phyloP scores from a whole-genome alignment of 2,113 vertebrate genomes.

The Chionodraco myersi region DNA sequence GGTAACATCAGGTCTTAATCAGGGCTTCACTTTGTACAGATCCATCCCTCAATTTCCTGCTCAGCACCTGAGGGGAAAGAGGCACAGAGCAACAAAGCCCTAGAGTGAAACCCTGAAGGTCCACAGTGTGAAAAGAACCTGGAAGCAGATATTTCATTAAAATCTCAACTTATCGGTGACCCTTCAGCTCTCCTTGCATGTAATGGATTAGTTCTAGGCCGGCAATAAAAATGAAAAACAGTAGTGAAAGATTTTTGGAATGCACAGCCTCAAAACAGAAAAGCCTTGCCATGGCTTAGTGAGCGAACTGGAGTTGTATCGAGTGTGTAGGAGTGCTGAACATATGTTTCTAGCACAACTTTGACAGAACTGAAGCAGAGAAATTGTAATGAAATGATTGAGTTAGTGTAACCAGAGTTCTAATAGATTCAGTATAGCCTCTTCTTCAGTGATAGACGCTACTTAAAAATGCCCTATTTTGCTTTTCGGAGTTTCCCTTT shows the following conservation, averaged over 20 bases:
- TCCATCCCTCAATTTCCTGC: constrained; percentile 61
- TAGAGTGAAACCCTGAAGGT: constrained; percentile 22
- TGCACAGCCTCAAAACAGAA: constrained; percentile 31
- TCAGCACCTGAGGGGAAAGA: constrained; percentile 37
- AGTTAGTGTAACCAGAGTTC: no score
- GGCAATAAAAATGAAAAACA: constrained; percentile 34
- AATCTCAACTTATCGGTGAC: constrained; percentile 17
- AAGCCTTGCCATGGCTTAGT: not conserved
- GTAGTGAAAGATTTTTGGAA: constrained; percentile 27
- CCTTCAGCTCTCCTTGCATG: not conserved
- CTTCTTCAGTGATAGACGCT: no score
- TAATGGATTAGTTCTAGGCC: constrained; percentile 30
- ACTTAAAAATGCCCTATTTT: no score
- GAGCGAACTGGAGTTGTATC: not conserved
- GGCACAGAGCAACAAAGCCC: constrained; percentile 29
- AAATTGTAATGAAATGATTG: constrained; percentile 8
- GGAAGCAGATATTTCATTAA: constrained; percentile 45
- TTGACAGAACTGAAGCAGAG: constrained; percentile 21
- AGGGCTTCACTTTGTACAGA: constrained; percentile 36
- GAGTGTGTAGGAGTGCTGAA: constrained; percentile 11
- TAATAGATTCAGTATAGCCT: no score
- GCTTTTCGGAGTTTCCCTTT: no score
- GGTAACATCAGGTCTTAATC: constrained; percentile 55
- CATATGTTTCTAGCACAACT: constrained; percentile 32
- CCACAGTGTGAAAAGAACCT: constrained; percentile 28